phyloP scores from a whole-genome alignment of 2,113 vertebrate species.

The Rutilus rutilus region DNA sequence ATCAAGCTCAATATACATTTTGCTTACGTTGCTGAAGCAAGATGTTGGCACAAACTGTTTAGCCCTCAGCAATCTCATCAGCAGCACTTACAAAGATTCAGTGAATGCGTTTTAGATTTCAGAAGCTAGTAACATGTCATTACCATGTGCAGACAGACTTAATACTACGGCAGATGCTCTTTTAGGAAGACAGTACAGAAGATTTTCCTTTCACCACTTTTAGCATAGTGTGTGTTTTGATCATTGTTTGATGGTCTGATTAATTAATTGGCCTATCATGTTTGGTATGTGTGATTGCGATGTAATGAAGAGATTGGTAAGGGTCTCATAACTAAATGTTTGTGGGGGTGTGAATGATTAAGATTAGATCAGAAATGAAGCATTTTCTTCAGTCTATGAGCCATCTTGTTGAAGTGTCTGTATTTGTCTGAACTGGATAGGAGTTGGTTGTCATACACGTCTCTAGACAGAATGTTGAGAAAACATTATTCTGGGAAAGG shows the following conservation, averaged over 20 bases:
- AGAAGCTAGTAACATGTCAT: constrained; percentile 11
- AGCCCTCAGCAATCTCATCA: constrained; percentile 2
- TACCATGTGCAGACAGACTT: neutral
- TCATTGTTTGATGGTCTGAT: constrained; percentile 28
- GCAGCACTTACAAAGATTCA: constrained; percentile 24
- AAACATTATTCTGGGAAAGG: constrained; percentile 15
- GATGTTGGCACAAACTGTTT: constrained; percentile 16
- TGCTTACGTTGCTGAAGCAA: constrained; percentile 37
- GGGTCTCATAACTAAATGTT: constrained; percentile 41
- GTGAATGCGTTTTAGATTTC: constrained; percentile 4
- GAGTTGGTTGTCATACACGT: constrained; percentile 15
- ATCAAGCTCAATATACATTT: constrained; percentile 42
- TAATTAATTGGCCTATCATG: constrained; percentile 3
- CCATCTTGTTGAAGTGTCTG: neutral
- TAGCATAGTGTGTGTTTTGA: neutral
- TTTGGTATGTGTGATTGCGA: neutral
- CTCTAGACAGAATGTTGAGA: constrained; percentile 28
- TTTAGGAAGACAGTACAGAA: neutral
- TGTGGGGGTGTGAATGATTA: constrained; percentile 22
- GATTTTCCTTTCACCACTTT: constrained; percentile 10
- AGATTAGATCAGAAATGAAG: constrained; percentile 32
- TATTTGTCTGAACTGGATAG: constrained; percentile 16
- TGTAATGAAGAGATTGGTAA: constrained; percentile 32
- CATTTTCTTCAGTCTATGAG: constrained; percentile 34
- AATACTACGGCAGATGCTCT: neutral